A percentile compares a stretch with the other conserved stretches of the same genome.
phyloP scores from a whole-genome alignment of 2,797 vertebrate genomes.

The Telmatherina bonti region DNA sequence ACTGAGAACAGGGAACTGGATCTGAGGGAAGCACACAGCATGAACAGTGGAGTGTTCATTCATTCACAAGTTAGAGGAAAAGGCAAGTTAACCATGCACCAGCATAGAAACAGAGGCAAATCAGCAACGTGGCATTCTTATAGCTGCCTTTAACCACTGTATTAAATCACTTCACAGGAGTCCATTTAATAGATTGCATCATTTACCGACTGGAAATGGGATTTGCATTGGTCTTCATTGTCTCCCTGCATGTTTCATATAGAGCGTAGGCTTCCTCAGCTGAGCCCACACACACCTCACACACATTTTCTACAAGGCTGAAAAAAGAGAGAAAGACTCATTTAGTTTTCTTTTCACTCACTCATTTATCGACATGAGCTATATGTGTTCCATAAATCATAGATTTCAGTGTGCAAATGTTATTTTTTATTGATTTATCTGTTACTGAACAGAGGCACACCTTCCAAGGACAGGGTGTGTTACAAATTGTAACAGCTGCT shows the following conservation, averaged over 20 bases:
- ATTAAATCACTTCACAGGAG: conserved; percentile 35
- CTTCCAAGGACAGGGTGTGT: conserved; percentile 82
- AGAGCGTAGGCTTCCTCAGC: conserved; percentile 77
- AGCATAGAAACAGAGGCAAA: neutral
- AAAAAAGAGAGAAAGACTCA: conserved; percentile 20
- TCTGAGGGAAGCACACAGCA: conserved; percentile 49
- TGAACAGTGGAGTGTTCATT: conserved; percentile 3
- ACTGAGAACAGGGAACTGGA: conserved; percentile 84
- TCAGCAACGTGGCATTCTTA: neutral
- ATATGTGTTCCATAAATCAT: neutral
- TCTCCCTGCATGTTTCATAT: conserved; percentile 75
- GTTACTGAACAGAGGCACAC: conserved; percentile 67
- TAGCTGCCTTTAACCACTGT: conserved; percentile 3
- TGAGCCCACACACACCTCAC: conserved; percentile 78
- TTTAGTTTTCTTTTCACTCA: conserved; percentile 2
- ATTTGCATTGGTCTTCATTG: conserved; percentile 45
- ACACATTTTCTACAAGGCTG: conserved; percentile 82
- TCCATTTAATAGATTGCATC: conserved; percentile 29
- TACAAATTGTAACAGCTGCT: conserved; percentile 72
- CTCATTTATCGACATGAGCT: neutral
- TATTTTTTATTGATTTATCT: neutral
- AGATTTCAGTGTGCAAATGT: neutral
- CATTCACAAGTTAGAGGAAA: neutral
- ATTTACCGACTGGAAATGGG: conserved; percentile 40
- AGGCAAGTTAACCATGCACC: neutral